Evolutionary conservation across 1,140 invertebrate species (phyloP), one percentile per base, ranked within the genome.

Genomic region (Yoshiicerus persimilis): DNA sequence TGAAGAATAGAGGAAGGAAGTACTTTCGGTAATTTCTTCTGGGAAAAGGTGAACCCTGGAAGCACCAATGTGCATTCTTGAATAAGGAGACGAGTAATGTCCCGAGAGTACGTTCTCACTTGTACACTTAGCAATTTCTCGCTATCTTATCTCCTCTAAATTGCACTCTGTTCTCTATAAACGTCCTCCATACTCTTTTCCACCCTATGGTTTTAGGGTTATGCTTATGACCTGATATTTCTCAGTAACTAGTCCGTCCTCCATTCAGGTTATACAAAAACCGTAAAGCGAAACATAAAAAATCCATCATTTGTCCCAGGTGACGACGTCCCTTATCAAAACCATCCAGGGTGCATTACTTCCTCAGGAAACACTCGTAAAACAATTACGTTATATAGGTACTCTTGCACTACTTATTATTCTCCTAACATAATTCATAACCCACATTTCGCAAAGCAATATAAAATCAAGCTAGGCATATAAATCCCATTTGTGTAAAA

Each of bases 11-110:
- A 36, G 32, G 32, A 36, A 34, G 75, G 75, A 80, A 80, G 75
- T 80, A 80, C 75, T 80, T 36, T n/a, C 4, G 32, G 30, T 80
- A 80, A 80, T 80, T 80, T 80, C 75, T 80, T 80, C 75, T 80
- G 75, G 75, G 75, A 80, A 80, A 80, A 80, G 75, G 75, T 36
- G 75, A 80, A 80, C 30, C 47, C 20, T 80, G 34, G 20, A 80
- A 13, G 32, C 20, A 34, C 30, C 11, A 34, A 36, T 13, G 2
- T 32, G 16, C 6, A 36, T 27, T 70, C 23, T 70, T 77, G 32
- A n/a, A 77, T 32, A 77, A 80, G 13, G 32, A 5, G 10, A 32
- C 25, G 66, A 70, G 27, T 11, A 80, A 32, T 13, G 32, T 32
- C 34, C 9, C 32, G 34, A 32, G 32, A 80, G 23, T 80, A 23